Evolutionary conservation across 2,888 invertebrate species (phyloP).

Genomic region (Drosophila limbata): DNA sequence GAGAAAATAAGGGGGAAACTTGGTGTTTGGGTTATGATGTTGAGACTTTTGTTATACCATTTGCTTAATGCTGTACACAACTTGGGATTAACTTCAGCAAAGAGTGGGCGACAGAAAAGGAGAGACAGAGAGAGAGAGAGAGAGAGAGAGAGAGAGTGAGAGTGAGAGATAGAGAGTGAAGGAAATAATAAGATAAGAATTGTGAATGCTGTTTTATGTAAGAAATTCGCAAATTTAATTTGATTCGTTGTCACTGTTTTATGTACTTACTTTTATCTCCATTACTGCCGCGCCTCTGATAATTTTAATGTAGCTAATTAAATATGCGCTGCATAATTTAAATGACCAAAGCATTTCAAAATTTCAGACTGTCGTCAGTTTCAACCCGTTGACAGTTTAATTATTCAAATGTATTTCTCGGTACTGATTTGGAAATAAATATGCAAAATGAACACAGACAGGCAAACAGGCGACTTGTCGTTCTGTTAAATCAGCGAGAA

Average conservation of each 20-base stretch:
- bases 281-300: not conserved
- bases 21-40: conserved; percentile 13
- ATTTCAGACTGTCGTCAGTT: not conserved
- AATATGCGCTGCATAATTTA: conserved; percentile 45
- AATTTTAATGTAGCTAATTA: conserved; percentile 44
- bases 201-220: conserved; percentile 32
- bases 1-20: not conserved
- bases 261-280: not conserved
- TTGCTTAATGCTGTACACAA: conserved; percentile 24
- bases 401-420: conserved; percentile 56
- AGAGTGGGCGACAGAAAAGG: no score
- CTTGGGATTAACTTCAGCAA: conserved; percentile 21
- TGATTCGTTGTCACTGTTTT: conserved; percentile 7
- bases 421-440: conserved; percentile 32
- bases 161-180: not conserved
- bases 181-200: conserved; percentile 12
- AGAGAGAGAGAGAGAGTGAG: not conserved
- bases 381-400: conserved; percentile 46
- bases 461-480: not conserved
- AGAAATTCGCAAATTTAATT: conserved; percentile 17
- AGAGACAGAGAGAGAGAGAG: not conserved
- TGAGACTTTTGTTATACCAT: conserved; percentile 26
- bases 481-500: conserved; percentile 21
- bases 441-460: not conserved
- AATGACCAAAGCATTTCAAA: conserved; percentile 26